These are phyloP conservation scores for Pimpla rufipes DNA, from an alignment of 2,888 invertebrate genomes.

Conservation along the genomic window DNA sequence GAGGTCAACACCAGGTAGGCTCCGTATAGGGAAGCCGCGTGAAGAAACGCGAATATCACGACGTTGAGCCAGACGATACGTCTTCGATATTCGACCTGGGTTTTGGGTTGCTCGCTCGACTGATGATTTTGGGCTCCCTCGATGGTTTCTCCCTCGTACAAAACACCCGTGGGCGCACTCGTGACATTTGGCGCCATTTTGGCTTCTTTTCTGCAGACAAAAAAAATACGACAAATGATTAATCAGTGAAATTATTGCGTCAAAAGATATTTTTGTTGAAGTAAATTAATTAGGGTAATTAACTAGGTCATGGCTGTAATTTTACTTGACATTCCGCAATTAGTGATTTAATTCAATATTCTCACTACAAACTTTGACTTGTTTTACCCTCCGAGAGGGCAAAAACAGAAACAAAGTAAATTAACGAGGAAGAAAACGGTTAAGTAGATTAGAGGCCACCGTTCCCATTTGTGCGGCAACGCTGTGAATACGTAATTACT, in stretches of 20 bases:
- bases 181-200: slow-evolving; percentile 86
- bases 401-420: too few species aligned
- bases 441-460: too few species aligned
- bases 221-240: background rate
- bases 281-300: too few species aligned
- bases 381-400: background rate
- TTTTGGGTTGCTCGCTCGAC: slow-evolving; percentile 38
- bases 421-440: background rate
- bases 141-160: slow-evolving; percentile 82
- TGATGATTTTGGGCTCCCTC: slow-evolving; percentile 67
- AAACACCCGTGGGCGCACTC: slow-evolving; percentile 83
- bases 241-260: too few species aligned
- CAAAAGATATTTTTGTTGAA: too few species aligned
- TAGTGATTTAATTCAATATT: too few species aligned
- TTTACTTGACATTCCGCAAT: too few species aligned
- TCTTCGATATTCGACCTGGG: slow-evolving; percentile 73
- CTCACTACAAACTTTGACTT: background rate
- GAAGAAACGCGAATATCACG: slow-evolving; percentile 91
- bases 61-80: slow-evolving; percentile 94
- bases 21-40: slow-evolving; percentile 92
- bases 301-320: too few species aligned
- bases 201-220: slow-evolving; percentile 68
- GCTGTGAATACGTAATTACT: background rate
- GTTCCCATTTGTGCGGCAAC: too few species aligned
- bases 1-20: slow-evolving; percentile 90